Conservation (phyloP, 2,113 vertebrate genomes). For the Hemichromis elongatus region DNA sequence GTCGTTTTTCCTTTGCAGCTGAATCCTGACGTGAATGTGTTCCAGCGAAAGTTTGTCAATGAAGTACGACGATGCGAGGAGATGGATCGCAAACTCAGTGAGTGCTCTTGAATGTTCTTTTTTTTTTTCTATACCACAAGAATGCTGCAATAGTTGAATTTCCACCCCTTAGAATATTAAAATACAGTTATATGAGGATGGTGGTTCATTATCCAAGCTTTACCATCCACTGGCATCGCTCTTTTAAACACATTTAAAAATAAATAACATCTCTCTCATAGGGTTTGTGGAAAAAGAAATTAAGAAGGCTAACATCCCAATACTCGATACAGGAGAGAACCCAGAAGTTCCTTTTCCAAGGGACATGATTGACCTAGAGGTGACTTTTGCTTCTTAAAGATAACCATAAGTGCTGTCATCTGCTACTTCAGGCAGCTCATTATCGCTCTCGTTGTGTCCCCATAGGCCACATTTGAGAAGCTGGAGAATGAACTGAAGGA, state of each 20-base stretch:
- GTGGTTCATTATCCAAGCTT: background rate
- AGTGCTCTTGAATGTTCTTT: conserved; percentile 42
- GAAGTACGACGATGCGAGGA: conserved; percentile 96
- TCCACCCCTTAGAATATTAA: background rate
- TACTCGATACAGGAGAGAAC: conserved; percentile 94
- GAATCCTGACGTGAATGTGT: conserved; percentile 97
- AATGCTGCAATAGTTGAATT: background rate
- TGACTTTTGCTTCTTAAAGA: conserved; percentile 45
- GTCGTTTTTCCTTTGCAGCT: conserved; percentile 68
- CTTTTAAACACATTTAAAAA: background rate
- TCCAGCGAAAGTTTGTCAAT: conserved; percentile 97
- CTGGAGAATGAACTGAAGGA: conserved; percentile 97
- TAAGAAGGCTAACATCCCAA: conserved; percentile 87
- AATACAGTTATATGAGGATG: background rate
- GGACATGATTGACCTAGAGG: conserved; percentile 99
- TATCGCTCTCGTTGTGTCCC: background rate
- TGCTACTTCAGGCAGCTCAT: background rate
- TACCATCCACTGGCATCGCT: background rate
- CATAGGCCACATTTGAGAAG: conserved; percentile 96
- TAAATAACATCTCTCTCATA: conserved; percentile 48
- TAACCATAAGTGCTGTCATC: background rate
- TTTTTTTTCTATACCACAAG: background rate
- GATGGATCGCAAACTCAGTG: conserved; percentile 96
- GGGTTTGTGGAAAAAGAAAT: conserved; percentile 99
- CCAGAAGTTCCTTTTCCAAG: conserved; percentile 95